Evolutionary conservation across 2,888 invertebrate species (phyloP), one percentile per base, ranked within the genome.

Genomic region (Strigamia maritima): DNA sequence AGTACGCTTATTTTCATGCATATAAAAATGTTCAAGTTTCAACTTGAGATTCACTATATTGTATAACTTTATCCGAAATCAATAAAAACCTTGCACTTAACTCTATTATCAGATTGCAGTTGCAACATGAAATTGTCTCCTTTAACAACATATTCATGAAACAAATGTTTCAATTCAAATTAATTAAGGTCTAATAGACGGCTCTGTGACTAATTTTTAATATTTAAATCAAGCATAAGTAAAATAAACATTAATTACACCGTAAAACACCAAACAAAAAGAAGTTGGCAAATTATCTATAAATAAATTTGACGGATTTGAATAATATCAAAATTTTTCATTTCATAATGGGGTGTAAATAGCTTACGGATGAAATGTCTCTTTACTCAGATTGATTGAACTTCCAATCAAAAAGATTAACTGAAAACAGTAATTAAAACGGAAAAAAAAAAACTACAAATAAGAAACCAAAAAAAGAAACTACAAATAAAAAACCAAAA

Each of bases 1-100:
- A 35, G 7, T 35, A 35, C 10, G 35, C 35, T 35, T 54, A 54
- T 19, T 54, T 54, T n/a, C 3, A n/a, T 54, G 54, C 54, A 19
- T 19, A 70, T 1, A 28, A 70, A 70, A 70, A 70, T 70, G 14
- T 3, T 8, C 70, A 70, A 26, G 70, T 70, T 70, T 70, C 70
- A 70, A 70, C 26, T 70, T 70, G 70, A 70, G 26, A 70, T 70
- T 70, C 70, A 16, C 26, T n/a, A 28, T 70, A 70, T 70, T 70
- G 70, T 70, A 70, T 70, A 70, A 70, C 70, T 70, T 70, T 70
- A 70, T 70, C 70, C 70, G 70, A 70, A 70, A 70, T 70, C 70
- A 70, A 70, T 70, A 70, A 70, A 70, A 70, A 70, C 70, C 70
- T 70, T 70, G 70, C 70, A 70, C 70, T 70, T 70, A 70, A 70